A percentile compares a stretch with the other conserved stretches of the same genome.
Conservation (phyloP, 2,888 invertebrate species). For the Papilio demoleus region DNA sequence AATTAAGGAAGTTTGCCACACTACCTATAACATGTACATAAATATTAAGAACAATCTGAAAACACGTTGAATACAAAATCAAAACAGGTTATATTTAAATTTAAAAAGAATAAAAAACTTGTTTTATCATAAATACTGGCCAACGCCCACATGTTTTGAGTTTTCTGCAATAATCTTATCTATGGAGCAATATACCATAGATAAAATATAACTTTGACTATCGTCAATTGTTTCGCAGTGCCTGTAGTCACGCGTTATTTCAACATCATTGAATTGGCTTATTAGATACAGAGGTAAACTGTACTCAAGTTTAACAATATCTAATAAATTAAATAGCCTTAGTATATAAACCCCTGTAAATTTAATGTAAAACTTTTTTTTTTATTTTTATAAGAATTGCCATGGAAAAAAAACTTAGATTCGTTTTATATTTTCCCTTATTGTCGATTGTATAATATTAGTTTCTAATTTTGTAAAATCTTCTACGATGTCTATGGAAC, state of each 20-base stretch:
- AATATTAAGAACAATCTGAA: neutral
- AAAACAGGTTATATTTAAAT: neutral
- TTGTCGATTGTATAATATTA: no score
- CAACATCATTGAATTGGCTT: neutral
- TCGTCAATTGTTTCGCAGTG: slow-evolving; percentile 10
- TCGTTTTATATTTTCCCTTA: no score
- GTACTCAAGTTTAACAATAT: no score
- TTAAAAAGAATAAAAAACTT: slow-evolving; percentile 10
- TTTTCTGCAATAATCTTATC: slow-evolving; percentile 23
- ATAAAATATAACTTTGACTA: neutral
- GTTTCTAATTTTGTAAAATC: no score
- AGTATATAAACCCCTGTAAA: no score
- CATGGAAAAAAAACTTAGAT: no score
- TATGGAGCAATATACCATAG: slow-evolving; percentile 8
- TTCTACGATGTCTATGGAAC: no score
- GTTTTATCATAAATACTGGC: slow-evolving; percentile 16
- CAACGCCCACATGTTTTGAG: slow-evolving; percentile 29
- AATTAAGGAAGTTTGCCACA: neutral
- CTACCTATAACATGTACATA: neutral
- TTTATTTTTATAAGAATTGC: no score
- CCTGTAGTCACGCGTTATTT: neutral
- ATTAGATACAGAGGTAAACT: neutral
- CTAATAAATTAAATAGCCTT: no score
- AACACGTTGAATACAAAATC: neutral
- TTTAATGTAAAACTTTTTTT: no score